Evolutionary conservation across 2,888 invertebrate species (phyloP).

Genomic region (Corbicula japonica): DNA sequence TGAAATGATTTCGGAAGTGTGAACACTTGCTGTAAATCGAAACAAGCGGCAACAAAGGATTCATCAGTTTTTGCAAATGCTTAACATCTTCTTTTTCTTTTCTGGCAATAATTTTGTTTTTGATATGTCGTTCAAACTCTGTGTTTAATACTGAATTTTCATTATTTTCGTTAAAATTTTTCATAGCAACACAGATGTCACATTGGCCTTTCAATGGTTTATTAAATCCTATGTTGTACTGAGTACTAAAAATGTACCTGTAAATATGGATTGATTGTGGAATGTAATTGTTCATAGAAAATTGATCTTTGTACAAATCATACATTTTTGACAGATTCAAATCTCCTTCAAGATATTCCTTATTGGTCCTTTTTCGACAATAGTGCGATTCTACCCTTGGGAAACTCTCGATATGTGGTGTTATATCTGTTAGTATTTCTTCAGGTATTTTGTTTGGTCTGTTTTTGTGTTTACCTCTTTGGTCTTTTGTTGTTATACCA

Average conservation of each 20-base stretch:
- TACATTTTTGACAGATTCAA: constrained; percentile 34
- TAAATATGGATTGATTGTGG: constrained; percentile 11
- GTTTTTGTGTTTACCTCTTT: constrained; percentile 25
- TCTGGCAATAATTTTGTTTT: constrained; percentile 29
- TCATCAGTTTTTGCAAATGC: neutral
- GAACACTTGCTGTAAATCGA: constrained; percentile 23
- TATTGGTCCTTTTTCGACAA: constrained; percentile 32
- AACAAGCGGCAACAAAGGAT: constrained; percentile 4
- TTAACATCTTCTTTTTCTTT: constrained; percentile 35
- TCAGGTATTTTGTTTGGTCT: constrained; percentile 11
- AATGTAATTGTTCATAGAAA: neutral
- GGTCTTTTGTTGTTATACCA: neutral
- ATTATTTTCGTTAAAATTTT: constrained; percentile 24
- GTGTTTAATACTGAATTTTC: neutral
- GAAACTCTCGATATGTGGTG: constrained; percentile 28
- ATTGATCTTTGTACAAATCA: constrained; percentile 13
- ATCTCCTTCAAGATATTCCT: constrained; percentile 24
- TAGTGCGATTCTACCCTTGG: constrained; percentile 36
- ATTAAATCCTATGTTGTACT: constrained; percentile 37
- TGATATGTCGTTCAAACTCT: constrained; percentile 26
- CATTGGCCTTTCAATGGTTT: constrained; percentile 36
- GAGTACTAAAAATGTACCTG: constrained; percentile 28
- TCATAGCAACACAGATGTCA: constrained; percentile 36
- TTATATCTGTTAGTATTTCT: constrained; percentile 15
- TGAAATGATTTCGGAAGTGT: neutral